Base-by-base conservation (phyloP, 1,140 invertebrate genomes). In the Zaprionus tsacasi region DNA sequence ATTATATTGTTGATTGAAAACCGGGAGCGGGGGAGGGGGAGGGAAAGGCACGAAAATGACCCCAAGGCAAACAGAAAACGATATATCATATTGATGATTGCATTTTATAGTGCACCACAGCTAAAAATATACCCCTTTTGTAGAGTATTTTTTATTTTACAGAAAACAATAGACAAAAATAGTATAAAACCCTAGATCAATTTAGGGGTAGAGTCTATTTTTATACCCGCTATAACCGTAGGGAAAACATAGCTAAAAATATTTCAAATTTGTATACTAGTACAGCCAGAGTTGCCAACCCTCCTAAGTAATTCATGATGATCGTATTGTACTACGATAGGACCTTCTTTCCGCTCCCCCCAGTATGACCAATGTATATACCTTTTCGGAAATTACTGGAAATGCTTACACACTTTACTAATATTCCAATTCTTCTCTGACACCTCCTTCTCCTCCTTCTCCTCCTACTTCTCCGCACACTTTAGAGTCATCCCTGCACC, bases 401-500 rank as follows among this genome's bases (percentile, higher is more conserved):
- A 1, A 3, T 2, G 8, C 1, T 45, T 45, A 2, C 7, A 15
- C n/a, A 45, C 7, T 45, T 17, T 15, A 59, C 56, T 72, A 66
- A 72, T 59, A 40, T 25, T 0, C 6, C 1, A 15, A 11, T 15
- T 55, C 15, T 38, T 56, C 33, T 8, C 33, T 33, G 12, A n/a
- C 43, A 12, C 35, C 43, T 6, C 36, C 35, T 35, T 17, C 11
- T 27, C 13, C 17, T 43, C 13, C 17, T 43, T 21, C 21, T 21
- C 25, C 43, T 6, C 36, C 35, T 35, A n/a, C 11, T 27, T 2
- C 21, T 21, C 13, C 17, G 35, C 21, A 21, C 21, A 21, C 12
- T 54, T 10, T 65, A 92, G 91, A 92, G 81, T 54, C 81, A 92
- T 70, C 92, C 92, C 10, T 92, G 92, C 72, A 92, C 90, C 33